These are phyloP conservation scores for Dorcus hopei DNA, from an alignment of 2,888 invertebrate genomes.

Conservation along the genomic window DNA sequence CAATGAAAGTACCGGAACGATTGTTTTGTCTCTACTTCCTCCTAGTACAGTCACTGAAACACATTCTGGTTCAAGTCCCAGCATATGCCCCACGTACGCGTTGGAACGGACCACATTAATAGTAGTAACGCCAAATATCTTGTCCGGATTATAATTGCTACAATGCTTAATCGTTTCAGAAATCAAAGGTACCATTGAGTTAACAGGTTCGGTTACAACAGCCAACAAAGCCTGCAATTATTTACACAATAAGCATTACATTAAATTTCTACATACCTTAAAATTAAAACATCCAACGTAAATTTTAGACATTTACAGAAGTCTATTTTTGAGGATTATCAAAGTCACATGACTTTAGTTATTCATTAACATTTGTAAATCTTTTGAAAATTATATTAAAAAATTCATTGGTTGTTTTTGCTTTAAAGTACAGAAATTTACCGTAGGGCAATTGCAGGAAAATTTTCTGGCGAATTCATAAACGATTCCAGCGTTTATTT, in stretches of 20 bases:
- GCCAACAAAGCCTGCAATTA: conserved; percentile 48
- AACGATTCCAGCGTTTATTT: conserved; percentile 38
- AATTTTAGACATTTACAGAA: too few relatives aligned
- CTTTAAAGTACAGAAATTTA: conserved; percentile 16
- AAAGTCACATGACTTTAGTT: too few relatives aligned
- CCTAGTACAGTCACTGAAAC: conserved; percentile 74
- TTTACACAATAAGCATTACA: conserved; percentile 11
- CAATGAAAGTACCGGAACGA: conserved; percentile 75
- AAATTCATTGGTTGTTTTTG: too few relatives aligned
- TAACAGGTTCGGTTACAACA: conserved; percentile 55
- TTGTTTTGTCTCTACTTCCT: conserved; percentile 71
- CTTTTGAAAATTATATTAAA: too few relatives aligned
- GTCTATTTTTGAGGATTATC: too few relatives aligned
- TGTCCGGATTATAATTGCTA: conserved; percentile 60
- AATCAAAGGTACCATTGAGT: conserved; percentile 68
- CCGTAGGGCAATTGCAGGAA: conserved; percentile 36
- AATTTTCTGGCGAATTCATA: conserved; percentile 34
- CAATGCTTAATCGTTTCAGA: conserved; percentile 64
- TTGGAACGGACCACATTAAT: conserved; percentile 72
- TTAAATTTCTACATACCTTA: not conserved
- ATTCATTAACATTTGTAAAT: too few relatives aligned
- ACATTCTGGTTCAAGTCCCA: conserved; percentile 61
- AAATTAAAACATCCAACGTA: not conserved
- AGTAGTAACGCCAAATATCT: conserved; percentile 71
- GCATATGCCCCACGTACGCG: conserved; percentile 66